These are phyloP conservation scores for Steromphala cineraria DNA, from an alignment of 2,888 invertebrate species.

Conservation along the genomic window DNA sequence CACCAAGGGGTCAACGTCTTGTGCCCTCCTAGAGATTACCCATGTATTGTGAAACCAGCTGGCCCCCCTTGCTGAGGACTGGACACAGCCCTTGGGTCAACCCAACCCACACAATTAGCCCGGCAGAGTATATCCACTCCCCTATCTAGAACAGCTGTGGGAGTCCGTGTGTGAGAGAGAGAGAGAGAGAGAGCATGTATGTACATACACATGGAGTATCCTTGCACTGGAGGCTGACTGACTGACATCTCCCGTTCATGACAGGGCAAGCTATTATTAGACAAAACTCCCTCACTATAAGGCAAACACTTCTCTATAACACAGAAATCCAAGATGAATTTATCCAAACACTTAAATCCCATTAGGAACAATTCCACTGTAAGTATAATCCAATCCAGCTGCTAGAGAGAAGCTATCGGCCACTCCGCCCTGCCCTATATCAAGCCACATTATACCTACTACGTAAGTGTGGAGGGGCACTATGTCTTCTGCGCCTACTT, in stretches of 20 bases:
- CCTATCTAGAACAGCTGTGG: too few relatives aligned
- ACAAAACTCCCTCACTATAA: not conserved
- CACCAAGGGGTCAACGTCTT: not conserved
- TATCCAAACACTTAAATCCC: not conserved
- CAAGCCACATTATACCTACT: not conserved
- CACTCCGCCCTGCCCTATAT: not conserved
- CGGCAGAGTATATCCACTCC: too few relatives aligned
- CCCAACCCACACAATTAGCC: too few relatives aligned
- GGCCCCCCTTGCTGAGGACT: too few relatives aligned
- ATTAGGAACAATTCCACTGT: not conserved
- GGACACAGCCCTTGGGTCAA: too few relatives aligned
- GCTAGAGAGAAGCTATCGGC: not conserved
- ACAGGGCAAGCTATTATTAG: not conserved
- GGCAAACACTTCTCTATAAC: not conserved
- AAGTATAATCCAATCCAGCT: not conserved
- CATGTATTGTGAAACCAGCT: too few relatives aligned
- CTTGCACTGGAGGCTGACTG: too few relatives aligned
- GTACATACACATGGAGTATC: too few relatives aligned
- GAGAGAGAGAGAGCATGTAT: too few relatives aligned
- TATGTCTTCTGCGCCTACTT: conserved; percentile 3
- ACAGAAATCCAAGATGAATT: not conserved
- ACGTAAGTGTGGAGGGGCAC: conserved; percentile 15
- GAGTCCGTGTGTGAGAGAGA: too few relatives aligned
- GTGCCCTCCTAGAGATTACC: not conserved
- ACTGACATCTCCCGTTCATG: conserved; percentile 8